These are phyloP conservation scores for Monochamus saltuarius DNA, from an alignment of 1,140 invertebrate species.

Conservation along the genomic window DNA sequence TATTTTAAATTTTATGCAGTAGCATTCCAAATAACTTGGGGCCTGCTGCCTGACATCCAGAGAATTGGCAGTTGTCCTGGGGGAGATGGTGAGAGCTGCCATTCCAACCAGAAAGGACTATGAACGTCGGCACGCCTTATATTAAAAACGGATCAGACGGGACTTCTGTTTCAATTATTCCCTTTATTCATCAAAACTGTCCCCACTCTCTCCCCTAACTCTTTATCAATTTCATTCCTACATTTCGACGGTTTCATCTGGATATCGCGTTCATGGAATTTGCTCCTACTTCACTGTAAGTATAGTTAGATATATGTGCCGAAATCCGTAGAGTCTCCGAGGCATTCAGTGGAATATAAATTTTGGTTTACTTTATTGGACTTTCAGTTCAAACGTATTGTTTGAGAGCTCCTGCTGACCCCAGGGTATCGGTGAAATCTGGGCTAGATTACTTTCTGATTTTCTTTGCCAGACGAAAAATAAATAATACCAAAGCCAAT, in stretches of 20 bases:
- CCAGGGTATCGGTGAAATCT: conserved; percentile 4
- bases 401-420: not conserved
- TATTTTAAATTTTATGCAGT: too few species aligned
- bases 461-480: too few species aligned
- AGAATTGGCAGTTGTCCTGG: too few species aligned
- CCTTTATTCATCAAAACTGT: not conserved
- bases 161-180: conserved; percentile 7
- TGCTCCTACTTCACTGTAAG: conserved; percentile 8
- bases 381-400: conserved; percentile 10
- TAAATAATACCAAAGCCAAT: too few species aligned
- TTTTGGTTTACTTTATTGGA: conserved; percentile 10
- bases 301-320: conserved; percentile 9
- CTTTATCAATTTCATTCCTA: too few species aligned
- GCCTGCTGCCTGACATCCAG: too few species aligned
- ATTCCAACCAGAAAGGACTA: too few species aligned
- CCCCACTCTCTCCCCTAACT: too few species aligned
- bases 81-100: too few species aligned
- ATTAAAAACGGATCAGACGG: not conserved
- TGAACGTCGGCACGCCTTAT: too few species aligned
- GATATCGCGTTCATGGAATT: not conserved
- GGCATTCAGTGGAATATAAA: conserved; percentile 8
- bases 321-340: conserved; percentile 11
- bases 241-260: not conserved
- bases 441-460: too few species aligned
- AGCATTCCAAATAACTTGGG: too few species aligned